phyloP scores from a whole-genome alignment of 2,113 vertebrate genomes.

The Corythornis cristatus region DNA sequence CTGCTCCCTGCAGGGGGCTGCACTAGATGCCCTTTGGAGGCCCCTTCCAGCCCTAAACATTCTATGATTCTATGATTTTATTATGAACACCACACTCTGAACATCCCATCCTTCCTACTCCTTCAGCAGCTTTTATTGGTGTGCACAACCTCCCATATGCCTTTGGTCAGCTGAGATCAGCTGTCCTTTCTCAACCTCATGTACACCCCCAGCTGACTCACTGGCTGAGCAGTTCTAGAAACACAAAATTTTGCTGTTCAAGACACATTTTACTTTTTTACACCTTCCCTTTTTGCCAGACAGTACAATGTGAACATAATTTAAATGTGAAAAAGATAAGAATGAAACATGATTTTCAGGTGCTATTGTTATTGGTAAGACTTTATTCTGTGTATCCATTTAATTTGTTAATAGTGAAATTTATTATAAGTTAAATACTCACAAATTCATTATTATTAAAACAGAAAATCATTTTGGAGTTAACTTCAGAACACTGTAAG shows the following conservation, averaged over 20 bases:
- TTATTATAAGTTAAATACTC: not conserved
- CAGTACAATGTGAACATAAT: not conserved
- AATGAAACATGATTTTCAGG: slow-evolving; percentile 10
- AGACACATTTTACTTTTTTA: not conserved
- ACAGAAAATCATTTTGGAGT: slow-evolving; percentile 1
- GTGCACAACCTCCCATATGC: not conserved
- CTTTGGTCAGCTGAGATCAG: not conserved
- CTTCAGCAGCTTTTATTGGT: not conserved
- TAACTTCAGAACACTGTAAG: not conserved
- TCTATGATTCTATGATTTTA: not conserved
- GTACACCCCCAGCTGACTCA: accelerated
- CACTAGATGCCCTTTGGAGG: too few relatives aligned
- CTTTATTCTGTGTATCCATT: not conserved
- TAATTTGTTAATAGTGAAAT: not conserved
- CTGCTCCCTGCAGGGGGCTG: too few relatives aligned
- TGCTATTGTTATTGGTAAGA: not conserved
- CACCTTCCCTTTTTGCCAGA: not conserved
- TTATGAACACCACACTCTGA: not conserved
- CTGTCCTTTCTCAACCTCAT: not conserved
- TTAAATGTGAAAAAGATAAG: not conserved
- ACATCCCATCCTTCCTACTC: not conserved
- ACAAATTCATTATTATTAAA: slow-evolving; percentile 11
- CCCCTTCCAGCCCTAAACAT: too few relatives aligned
- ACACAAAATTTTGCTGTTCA: not conserved
- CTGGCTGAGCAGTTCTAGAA: not conserved